Evolutionary conservation across 2,113 vertebrate genomes (phyloP), one percentile per base, ranked within the genome.

Genomic region (Natator depressus): DNA sequence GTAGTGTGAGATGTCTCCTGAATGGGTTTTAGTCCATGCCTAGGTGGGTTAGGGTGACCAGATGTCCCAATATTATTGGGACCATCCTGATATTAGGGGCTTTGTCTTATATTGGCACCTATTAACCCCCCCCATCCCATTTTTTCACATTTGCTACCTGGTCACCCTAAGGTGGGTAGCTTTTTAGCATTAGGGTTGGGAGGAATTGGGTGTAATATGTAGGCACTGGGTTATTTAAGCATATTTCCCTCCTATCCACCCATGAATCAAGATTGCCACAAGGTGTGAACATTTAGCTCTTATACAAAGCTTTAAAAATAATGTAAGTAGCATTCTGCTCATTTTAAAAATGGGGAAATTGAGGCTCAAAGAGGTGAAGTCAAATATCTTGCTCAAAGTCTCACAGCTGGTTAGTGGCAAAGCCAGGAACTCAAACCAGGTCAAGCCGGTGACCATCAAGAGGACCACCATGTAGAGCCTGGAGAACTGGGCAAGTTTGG

Each of bases 401-500:
- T 88, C 49, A 2, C 31, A 92, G 49, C 19, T 82, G n/a, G 62
- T 80, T 62, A 78, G 82, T 19, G 94, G 46, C 5, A 87, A 57
- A 20, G 27, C 35, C 53, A 12, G 85, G 89, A 54, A 80, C 24
- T 57, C 14, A 87, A 87, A 91, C 46, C 54, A 90, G 80, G 20
- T 38, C 62, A n/a, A 50, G 1, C 10, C 4, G 16, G 22, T 19
- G 31, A 35, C 50, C 35, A n/a, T 42, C n/a, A 82, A 79, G 27
- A 72, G 16, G 10, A 4, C 1, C 78, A 89, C 8, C 62, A 13
- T 3, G 0, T 42, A 53, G 4, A n/a, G 17, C 4, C 65, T 20
- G 14, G 35, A 69, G 35, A 69, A 69, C 35, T 69, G 35, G 35
- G 16, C 16, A 19, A n/a, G 35, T 69, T 69, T 69, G 8, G 35